Conservation (phyloP, 1,140 invertebrate genomes). For the Forficula auricularia region DNA sequence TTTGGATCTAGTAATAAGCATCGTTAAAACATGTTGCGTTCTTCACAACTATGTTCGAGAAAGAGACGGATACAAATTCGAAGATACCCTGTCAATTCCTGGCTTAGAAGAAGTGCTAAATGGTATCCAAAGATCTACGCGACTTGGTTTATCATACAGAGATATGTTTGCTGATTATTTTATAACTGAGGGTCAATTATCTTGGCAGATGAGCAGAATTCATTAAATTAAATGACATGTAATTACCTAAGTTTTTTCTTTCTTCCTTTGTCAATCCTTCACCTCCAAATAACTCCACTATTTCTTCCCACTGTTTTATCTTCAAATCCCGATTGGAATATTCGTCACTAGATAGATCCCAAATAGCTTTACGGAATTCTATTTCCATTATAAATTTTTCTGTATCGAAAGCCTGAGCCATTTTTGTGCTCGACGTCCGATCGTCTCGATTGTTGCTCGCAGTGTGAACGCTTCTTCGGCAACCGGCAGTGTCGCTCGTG, state of each 20-base stretch:
- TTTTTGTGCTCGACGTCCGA: too few species aligned
- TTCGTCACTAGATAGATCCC: background rate
- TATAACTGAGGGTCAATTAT: constrained; percentile 10
- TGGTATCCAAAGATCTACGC: background rate
- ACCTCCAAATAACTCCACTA: background rate
- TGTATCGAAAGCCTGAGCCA: too few species aligned
- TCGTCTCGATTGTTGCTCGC: too few species aligned
- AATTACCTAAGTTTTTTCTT: background rate
- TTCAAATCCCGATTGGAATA: background rate
- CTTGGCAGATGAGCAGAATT: constrained; percentile 10
- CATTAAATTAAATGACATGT: background rate
- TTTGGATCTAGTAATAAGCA: constrained; percentile 18
- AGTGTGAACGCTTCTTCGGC: too few species aligned
- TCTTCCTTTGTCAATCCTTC: background rate
- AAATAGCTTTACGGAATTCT: background rate
- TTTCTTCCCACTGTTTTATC: background rate
- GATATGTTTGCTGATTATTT: constrained; percentile 12
- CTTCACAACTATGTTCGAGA: constrained; percentile 20
- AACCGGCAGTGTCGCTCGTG: too few species aligned
- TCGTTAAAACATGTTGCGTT: constrained; percentile 16
- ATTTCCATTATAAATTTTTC: background rate
- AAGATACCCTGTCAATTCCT: constrained; percentile 2
- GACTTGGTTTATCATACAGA: constrained; percentile 6
- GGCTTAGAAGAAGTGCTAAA: constrained; percentile 1
- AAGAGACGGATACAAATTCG: constrained; percentile 7